phyloP scores from a whole-genome alignment of 2,113 vertebrate species.

The Panthera leo region DNA sequence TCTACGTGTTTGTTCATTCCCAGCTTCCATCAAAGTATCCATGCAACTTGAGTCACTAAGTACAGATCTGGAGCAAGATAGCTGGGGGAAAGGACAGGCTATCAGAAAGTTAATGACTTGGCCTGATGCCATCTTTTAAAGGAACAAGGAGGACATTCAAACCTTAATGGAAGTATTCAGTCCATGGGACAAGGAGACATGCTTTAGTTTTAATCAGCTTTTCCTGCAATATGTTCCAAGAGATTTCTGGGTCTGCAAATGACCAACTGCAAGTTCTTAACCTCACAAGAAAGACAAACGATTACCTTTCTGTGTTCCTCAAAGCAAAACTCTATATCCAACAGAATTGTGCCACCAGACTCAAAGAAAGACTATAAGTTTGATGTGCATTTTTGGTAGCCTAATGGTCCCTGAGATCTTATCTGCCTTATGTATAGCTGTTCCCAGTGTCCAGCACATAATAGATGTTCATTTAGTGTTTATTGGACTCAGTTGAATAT shows the following conservation, averaged over 20 bases:
- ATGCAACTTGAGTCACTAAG: constrained; percentile 51
- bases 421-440: not conserved
- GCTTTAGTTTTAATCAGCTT: constrained; percentile 70
- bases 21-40: constrained; percentile 23
- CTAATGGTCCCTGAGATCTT: not conserved
- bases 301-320: not conserved
- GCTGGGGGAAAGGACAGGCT: constrained; percentile 50
- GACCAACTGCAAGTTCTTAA: constrained; percentile 22
- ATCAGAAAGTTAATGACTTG: constrained; percentile 76
- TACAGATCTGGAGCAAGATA: constrained; percentile 75
- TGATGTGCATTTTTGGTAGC: not conserved
- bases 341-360: not conserved
- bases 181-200: constrained; percentile 43
- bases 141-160: constrained; percentile 76
- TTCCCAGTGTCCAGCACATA: not conserved
- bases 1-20: constrained; percentile 21
- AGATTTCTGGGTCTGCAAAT: constrained; percentile 41
- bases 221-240: constrained; percentile 33
- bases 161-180: constrained; percentile 67
- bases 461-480: not conserved
- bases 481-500: not conserved
- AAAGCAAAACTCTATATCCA: not conserved
- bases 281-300: not conserved
- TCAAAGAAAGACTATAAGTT: not conserved
- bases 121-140: constrained; percentile 48